phyloP scores from a whole-genome alignment of 2,113 vertebrate species.

The Empidonax traillii region DNA sequence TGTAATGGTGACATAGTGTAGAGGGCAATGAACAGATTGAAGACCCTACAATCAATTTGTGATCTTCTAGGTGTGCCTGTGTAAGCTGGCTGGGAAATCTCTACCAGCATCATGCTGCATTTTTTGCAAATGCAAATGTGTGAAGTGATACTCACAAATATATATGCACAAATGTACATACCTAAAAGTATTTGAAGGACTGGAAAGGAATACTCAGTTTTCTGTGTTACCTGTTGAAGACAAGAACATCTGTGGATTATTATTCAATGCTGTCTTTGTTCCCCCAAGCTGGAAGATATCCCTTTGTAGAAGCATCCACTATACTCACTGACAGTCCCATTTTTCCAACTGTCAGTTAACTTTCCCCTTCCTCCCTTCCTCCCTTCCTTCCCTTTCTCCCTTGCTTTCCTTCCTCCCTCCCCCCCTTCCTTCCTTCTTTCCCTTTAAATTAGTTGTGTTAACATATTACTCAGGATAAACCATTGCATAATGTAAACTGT shows the following conservation, averaged over 20 bases:
- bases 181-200: neutral
- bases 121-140: neutral
- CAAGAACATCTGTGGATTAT: neutral
- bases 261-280: neutral
- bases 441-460: neutral
- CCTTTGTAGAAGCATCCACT: neutral
- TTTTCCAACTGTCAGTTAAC: neutral
- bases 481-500: neutral
- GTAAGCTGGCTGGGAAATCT: neutral
- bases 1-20: fast-evolving
- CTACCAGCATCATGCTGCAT: fast-evolving
- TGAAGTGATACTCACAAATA: neutral
- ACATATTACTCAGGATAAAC: neutral
- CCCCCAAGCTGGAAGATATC: neutral
- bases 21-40: neutral
- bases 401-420: no score
- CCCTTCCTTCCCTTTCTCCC: no score
- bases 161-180: fast-evolving
- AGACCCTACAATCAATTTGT: neutral
- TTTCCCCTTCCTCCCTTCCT: neutral
- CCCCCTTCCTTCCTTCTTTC: neutral
- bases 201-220: neutral
- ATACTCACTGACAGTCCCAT: no score
- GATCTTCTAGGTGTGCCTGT: neutral
- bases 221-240: neutral